These are phyloP conservation scores for Cephalotes varians DNA, from an alignment of 2,888 invertebrate species.

Conservation along the genomic window DNA sequence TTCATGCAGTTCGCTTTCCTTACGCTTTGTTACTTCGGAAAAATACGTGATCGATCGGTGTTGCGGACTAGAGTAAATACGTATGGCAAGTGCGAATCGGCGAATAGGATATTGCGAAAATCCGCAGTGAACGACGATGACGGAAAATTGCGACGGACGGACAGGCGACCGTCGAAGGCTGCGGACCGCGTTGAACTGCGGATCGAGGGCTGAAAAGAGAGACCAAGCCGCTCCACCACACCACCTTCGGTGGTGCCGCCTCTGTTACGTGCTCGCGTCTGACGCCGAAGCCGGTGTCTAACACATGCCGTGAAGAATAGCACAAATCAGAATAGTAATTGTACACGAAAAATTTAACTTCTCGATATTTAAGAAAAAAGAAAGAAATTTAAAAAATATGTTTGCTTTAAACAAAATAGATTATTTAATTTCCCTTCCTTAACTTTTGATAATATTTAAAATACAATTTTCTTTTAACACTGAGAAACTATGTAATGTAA, in stretches of 20 bases:
- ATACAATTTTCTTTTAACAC: background rate
- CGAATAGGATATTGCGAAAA: conserved; percentile 10
- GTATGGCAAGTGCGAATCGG: background rate
- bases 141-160: conserved; percentile 38
- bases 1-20: background rate
- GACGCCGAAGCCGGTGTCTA: background rate
- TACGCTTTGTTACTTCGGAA: background rate
- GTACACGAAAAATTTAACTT: background rate
- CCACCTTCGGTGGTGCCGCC: conserved; percentile 38
- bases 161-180: conserved; percentile 77
- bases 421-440: background rate
- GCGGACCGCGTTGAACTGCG: conserved; percentile 81
- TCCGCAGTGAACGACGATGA: background rate
- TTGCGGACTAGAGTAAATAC: background rate
- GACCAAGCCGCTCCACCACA: conserved; percentile 63
- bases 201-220: conserved; percentile 79
- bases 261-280: background rate
- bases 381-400: background rate
- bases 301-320: background rate
- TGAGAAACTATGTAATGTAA: background rate
- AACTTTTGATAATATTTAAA: background rate
- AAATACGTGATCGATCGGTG: background rate
- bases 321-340: background rate
- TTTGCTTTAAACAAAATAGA: background rate
- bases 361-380: background rate